phyloP scores from a whole-genome alignment of 2,888 invertebrate genomes.

The Netelia virgata region DNA sequence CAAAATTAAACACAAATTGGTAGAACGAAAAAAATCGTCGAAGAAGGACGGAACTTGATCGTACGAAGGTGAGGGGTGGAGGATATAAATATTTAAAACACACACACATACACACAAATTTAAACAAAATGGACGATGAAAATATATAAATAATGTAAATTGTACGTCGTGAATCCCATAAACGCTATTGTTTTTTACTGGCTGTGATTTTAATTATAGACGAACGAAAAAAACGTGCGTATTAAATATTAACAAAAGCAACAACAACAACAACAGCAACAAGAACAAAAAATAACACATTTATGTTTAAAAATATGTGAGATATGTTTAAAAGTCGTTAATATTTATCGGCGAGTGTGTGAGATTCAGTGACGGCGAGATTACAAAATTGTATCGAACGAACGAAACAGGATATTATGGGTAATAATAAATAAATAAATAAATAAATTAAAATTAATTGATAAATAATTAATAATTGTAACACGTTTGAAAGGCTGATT shows the following conservation, averaged over 20 bases:
- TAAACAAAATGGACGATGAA: too few relatives aligned
- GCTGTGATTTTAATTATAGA: slow-evolving; percentile 68
- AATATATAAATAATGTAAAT: slow-evolving; percentile 44
- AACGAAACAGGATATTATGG: slow-evolving; percentile 31
- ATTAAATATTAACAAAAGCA: neutral
- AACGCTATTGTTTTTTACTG: slow-evolving; percentile 61
- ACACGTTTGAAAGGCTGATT: slow-evolving; percentile 69
- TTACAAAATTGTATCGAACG: slow-evolving; percentile 29
- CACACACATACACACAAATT: neutral
- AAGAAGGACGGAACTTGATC: neutral
- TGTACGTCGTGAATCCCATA: slow-evolving; percentile 42
- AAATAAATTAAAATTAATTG: slow-evolving; percentile 17
- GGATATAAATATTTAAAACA: neutral
- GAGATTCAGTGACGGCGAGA: slow-evolving; percentile 19
- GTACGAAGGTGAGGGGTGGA: neutral
- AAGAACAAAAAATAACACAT: neutral
- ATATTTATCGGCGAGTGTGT: slow-evolving; percentile 22
- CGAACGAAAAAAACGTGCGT: slow-evolving; percentile 35
- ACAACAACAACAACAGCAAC: too few relatives aligned
- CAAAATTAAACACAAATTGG: neutral
- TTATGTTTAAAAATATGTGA: slow-evolving; percentile 9
- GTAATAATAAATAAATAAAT: slow-evolving; percentile 21
- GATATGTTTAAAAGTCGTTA: neutral
- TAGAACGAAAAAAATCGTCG: neutral
- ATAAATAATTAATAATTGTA: slow-evolving; percentile 49